Percentiles rank a stretch among this genome's conserved stretches.
Conservation (phyloP, 2,797 vertebrate species). For the Sebastes aleutianus region DNA sequence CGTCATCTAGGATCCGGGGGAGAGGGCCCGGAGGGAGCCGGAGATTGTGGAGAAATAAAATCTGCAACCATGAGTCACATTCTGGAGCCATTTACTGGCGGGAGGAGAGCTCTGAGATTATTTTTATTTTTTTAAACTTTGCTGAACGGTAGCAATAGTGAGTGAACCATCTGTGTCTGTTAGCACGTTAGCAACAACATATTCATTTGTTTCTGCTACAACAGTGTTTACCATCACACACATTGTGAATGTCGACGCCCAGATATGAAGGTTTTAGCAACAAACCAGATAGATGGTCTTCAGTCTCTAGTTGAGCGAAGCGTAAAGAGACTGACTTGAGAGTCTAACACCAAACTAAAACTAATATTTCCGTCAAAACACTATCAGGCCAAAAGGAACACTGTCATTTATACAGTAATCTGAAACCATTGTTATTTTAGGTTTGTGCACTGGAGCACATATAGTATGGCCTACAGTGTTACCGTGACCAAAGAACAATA, state of each 20-base stretch:
- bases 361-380: neutral
- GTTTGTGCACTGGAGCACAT: neutral
- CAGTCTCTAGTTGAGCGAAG: too few species aligned
- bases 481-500: slow-evolving; percentile 23
- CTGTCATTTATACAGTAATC: neutral
- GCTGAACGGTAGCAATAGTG: neutral
- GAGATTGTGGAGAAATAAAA: neutral
- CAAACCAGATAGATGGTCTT: too few species aligned
- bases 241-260: neutral
- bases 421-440: neutral
- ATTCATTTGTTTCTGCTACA: neutral
- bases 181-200: neutral
- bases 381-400: neutral
- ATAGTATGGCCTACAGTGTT: neutral
- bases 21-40: neutral
- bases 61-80: neutral
- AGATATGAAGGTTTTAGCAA: neutral
- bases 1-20: neutral
- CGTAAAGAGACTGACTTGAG: too few species aligned
- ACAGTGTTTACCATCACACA: neutral
- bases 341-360: neutral
- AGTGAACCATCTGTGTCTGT: neutral
- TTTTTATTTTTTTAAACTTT: neutral
- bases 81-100: neutral
- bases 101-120: neutral